Evolutionary conservation across 1,140 invertebrate species (phyloP).

Genomic region (Drosophila neocordata): DNA sequence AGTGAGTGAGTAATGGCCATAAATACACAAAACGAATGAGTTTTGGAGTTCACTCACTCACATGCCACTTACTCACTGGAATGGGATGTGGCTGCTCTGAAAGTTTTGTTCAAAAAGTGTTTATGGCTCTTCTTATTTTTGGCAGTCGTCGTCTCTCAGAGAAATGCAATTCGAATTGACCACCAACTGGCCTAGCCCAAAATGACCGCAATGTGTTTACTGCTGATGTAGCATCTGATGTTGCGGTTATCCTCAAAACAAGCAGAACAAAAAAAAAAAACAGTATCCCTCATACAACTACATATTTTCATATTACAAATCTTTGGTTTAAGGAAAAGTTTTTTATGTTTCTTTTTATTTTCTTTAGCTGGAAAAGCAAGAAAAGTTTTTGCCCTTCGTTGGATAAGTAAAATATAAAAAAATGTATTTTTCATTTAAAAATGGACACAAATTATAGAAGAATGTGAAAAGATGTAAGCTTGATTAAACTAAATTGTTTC

Average conservation of each 20-base stretch:
- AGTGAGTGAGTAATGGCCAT: conserved; percentile 49
- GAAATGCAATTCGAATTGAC: conserved; percentile 3
- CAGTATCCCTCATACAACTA: neutral
- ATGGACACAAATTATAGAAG: too few species aligned
- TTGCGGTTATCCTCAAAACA: neutral
- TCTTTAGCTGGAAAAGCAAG: too few species aligned
- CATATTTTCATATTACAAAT: neutral
- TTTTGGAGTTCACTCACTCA: conserved; percentile 21
- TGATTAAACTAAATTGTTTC: too few species aligned
- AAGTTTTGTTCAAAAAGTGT: conserved; percentile 12
- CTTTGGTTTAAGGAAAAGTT: neutral
- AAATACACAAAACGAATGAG: conserved; percentile 42
- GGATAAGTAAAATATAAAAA: too few species aligned
- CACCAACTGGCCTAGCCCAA: conserved; percentile 10
- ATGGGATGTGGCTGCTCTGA: neutral
- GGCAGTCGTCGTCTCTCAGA: neutral
- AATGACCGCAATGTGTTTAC: conserved; percentile 38
- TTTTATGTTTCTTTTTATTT: too few species aligned
- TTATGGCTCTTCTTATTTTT: conserved; percentile 16
- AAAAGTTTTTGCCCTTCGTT: too few species aligned
- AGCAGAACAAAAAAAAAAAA: neutral
- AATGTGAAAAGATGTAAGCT: too few species aligned
- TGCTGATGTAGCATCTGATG: conserved; percentile 24
- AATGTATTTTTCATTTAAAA: too few species aligned
- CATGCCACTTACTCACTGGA: conserved; percentile 14